Evolutionary conservation across 2,888 invertebrate species (phyloP), one percentile per base, ranked within the genome.

Genomic region (Cataglyphis albicans): DNA sequence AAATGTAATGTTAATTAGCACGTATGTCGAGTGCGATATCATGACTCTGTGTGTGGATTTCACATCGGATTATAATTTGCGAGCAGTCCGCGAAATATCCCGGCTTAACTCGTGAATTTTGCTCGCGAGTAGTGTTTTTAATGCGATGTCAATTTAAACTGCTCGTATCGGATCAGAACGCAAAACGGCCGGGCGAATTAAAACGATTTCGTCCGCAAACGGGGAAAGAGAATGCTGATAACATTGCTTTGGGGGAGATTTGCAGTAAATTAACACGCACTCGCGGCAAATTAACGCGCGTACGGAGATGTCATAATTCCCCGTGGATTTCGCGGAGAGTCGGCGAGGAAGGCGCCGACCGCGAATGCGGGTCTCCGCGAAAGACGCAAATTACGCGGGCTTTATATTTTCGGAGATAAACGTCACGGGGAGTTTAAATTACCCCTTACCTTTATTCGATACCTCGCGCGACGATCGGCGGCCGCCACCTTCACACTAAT

Each of bases 401-500:
- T 88, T 88, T 85, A 21, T 84, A 76, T 84, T 81, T 82, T 15
- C 12, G 59, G 35, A 41, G 55, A 44, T 76, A 86, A 67, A 83
- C 64, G 63, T 70, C 44, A n/a, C 55, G 29, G 38, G 29, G 25
- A 68, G 85, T 82, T 88, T 88, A 88, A 85, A 88, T 88, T 88
- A 88, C 78, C 75, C 78, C 83, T 84, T 88, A 85, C 82, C 84
- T 67, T 68, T 65, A 67, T 80, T 68, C 75, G 82, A 83, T 86
- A 25, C 80, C 68, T 59, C 81, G 67, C 64, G 67, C 64, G 35
- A 76, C 64, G 72, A 80, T 57, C 70, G 41, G 59, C 70, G 41
- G 59, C 67, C 73, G 70, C 82, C 85, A 82, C 64, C 87, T 83
- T 86, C 83, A 18, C 81, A 81, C 76, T 88, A 88, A 88, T 88